Base-by-base conservation (phyloP, 2,113 vertebrate species). In the Tenebrosternarchus preto region DNA sequence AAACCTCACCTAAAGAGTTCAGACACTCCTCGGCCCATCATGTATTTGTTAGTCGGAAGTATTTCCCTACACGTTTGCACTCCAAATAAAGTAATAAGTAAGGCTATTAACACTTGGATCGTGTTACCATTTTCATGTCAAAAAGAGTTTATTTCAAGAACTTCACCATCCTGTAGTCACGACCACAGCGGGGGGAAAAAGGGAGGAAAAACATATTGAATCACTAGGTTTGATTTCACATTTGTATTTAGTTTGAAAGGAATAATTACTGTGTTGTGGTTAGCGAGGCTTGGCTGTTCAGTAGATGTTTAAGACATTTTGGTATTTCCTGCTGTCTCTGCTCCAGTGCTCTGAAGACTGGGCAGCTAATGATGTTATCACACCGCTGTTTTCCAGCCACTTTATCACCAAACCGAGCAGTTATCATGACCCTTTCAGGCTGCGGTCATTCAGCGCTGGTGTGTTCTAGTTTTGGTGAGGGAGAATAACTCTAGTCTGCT, bases 361-460 rank as follows among this genome's bases (percentile, higher is more conserved):
- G 50, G 16, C 33, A 22, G 16, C 67, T 78, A 71, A 78, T 71
- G 66, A 70, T 78, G 50, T 78, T 29, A 78, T 46, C 36, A 24
- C 56, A 43, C 31, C 15, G 24, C 27, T 78, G 57, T 29, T 70
- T 78, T 70, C 17, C 57, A 61, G 69, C 53, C 69, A 72, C 59
- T 72, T 63, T 39, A 29, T 61, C 77, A 61, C 27, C 59, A 80
- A n/a, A 16, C 31, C 61, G 46, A 73, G 46, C 43, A 64, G n/a
- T 64, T 64, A 73, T 80, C 50, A 61, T 22, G 53, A 36, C 68
- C 57, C 59, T 73, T 73, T 72, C n/a, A 36, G 61, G n/a, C 31
- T 39, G 24, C 59, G 11, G 12, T n/a, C 78, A 55, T 68, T 39
- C 64, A 68, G 11, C n/a, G 5, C 39, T 4, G 24, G 46, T 72